Base-by-base conservation (phyloP, 92 coral and sea anemone genomes). In the Zoanthus sociatus region DNA sequence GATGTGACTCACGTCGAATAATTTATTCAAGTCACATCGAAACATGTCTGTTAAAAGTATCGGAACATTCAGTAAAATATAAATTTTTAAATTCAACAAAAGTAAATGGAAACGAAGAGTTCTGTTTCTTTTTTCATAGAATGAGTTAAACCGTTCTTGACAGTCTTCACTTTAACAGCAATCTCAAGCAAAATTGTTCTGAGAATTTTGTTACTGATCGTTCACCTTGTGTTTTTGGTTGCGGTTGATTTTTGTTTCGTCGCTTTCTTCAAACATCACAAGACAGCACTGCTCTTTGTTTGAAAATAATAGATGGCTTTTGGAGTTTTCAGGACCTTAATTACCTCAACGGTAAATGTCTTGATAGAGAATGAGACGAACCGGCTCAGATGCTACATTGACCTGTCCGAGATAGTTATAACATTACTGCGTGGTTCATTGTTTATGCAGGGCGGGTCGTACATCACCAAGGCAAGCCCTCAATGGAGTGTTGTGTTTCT, bases 401-500 rank as follows among this genome's bases (percentile, higher is more conserved):
- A 6, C 17, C 66, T n/a, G 1, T 11, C 71, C 84, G 10, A 56
- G 84, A 54, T 89, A 79, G 89, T 89, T 89, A 84, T 92, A 50
- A 50, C 55, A 7, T 50, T 50, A 50, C 55, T 1, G 55, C 88
- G 71, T 88, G 83, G 82, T 88, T 78, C 86, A 90, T 89, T 91
- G 81, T 92, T 76, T 86, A 90, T 82, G 82, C 98, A 94, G 98
- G 93, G 88, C 87, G 71, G 88, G 88, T 58, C 92, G 88, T 21
- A 85, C 84, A 8, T 78, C 95, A 53, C 94, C 94, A 60, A 90
- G 87, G 64, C 89, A 91, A 66, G 94, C 90, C 83, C 87, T 94
- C 91, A 93, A 89, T 71, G 95, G 98, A 44, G 89, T 93, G 72
- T 89, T 94, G 92, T 94, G 94, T 89, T 81, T 81, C 85, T 81